phyloP scores from a whole-genome alignment of 2,113 vertebrate species.

The Polypterus bichir region DNA sequence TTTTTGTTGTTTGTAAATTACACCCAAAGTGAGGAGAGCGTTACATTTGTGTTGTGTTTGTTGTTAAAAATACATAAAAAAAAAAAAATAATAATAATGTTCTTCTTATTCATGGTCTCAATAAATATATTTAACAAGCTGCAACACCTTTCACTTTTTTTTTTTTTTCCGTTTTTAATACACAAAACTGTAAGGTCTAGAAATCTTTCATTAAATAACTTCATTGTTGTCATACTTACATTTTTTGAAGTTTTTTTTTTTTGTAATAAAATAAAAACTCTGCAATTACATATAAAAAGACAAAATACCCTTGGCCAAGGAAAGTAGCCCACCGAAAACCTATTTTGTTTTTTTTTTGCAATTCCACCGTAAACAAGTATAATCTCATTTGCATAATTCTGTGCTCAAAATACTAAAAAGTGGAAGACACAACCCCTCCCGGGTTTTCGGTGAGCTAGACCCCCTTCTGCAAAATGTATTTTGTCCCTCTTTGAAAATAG shows the following conservation, averaged over 20 bases:
- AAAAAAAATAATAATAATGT: conserved; percentile 47
- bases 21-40: no score
- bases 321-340: conserved; percentile 89
- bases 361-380: conserved; percentile 83
- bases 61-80: conserved; percentile 87
- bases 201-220: conserved; percentile 85
- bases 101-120: conserved; percentile 70
- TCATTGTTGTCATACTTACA: conserved; percentile 74
- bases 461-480: conserved; percentile 78
- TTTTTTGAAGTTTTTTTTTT: conserved; percentile 68
- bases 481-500: conserved; percentile 78
- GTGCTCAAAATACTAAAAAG: conserved; percentile 82
- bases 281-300: conserved; percentile 95
- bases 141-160: conserved; percentile 72
- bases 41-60: conserved; percentile 52
- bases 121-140: conserved; percentile 97
- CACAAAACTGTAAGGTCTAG: conserved; percentile 81
- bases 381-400: conserved; percentile 75
- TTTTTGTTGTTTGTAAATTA: no score
- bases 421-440: conserved; percentile 76
- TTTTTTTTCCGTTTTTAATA: conserved; percentile 26
- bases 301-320: conserved; percentile 82
- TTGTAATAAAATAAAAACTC: conserved; percentile 98
- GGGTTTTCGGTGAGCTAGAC: conserved; percentile 85
- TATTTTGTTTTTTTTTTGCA: conserved; percentile 46